Evolutionary conservation across 2,113 vertebrate species (phyloP), one percentile per base, ranked within the genome.

Genomic region (Falco punctatus): DNA sequence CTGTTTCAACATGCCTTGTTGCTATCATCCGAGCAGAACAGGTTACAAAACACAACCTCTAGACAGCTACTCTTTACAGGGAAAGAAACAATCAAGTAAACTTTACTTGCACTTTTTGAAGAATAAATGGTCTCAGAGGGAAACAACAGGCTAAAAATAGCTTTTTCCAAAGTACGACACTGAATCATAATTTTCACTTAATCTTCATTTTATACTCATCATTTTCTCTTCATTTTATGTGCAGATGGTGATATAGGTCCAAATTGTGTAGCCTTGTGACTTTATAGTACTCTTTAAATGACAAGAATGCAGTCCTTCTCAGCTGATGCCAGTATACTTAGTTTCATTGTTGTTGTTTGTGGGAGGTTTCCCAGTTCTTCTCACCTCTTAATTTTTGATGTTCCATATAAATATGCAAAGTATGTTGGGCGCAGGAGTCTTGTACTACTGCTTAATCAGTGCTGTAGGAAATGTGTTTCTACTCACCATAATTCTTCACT

Each of bases 161-260:
- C 10, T 67, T 94, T 79, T 82, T 11, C 20, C 22, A 8, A 72
- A 79, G 6, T 13, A 42, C 30, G 24, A 75, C 26, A 55, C 10
- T 70, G 22, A 59, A 48, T 65, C 42, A 49, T 19, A 58, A 14
- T 81, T 86, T 69, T 77, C 4, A 70, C 72, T 82, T 90, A 70
- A 13, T 89, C 24, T 67, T 62, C 1, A 0, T 80, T 88, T 92
- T 0, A 0, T 4, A 0, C 13, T 70, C 6, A 10, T 62, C 21
- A 0, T 80, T 88, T 92, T 0, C 0, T 4, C 0, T 11, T 70
- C 6, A 10, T 62, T 18, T 71, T 15, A 28, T 71, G 11, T 13
- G 11, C 16, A 62, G 62, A 67, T 26, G 23, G 23, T 62, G 11
- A 59, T 55, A 49, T 4, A 59, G n/a, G 26, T 52, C 20, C 70